A percentile compares a stretch with the other conserved stretches of the same genome.
phyloP scores from a whole-genome alignment of 1,140 invertebrate genomes.

The Aphaenogaster rudis region DNA sequence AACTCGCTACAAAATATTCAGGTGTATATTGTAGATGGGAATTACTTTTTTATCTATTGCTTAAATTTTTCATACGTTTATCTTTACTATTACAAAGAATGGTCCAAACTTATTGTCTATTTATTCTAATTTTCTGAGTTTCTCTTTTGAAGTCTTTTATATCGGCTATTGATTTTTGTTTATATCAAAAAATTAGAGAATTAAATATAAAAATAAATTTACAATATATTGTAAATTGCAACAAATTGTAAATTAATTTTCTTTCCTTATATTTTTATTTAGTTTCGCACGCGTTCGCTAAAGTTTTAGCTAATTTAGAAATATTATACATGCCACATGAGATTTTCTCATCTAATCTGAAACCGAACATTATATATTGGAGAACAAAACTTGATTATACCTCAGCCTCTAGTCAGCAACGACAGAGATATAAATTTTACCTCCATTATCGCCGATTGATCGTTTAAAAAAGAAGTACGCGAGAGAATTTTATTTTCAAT shows the following conservation, averaged over 20 bases:
- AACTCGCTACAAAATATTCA: not conserved
- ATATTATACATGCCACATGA: not conserved
- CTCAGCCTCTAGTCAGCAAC: no score
- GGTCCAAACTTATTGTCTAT: not conserved
- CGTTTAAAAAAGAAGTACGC: not conserved
- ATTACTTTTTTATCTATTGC: not conserved
- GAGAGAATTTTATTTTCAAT: constrained; percentile 3
- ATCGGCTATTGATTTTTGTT: not conserved
- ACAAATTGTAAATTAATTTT: not conserved
- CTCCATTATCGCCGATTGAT: not conserved
- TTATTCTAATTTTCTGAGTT: not conserved
- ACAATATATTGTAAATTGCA: not conserved
- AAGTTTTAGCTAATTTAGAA: not conserved
- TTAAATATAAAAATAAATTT: not conserved
- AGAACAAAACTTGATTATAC: not conserved
- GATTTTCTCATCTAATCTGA: not conserved
- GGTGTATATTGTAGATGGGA: not conserved
- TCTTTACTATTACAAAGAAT: not conserved
- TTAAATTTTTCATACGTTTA: not conserved
- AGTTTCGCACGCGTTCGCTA: not conserved
- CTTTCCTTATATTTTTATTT: not conserved
- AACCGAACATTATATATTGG: not conserved
- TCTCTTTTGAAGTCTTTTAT: not conserved
- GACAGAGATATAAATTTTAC: constrained; percentile 6
- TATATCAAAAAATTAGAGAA: not conserved